Base-by-base conservation (phyloP, 1,140 invertebrate genomes). In the Acarapis woodi region DNA sequence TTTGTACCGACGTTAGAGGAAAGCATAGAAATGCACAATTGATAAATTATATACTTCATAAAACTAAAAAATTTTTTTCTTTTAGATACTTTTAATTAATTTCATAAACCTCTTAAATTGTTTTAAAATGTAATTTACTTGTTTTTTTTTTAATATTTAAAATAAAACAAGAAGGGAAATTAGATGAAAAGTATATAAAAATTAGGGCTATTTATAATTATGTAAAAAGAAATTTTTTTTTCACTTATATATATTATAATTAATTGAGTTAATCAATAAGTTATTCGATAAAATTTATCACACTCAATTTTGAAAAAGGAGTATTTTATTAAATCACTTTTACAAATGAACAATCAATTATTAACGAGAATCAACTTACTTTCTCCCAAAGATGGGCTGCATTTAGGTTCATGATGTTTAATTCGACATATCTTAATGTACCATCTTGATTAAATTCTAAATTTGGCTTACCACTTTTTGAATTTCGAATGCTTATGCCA, bases 391-490 rank as follows among this genome's bases (percentile, higher is more conserved):
- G 67, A 12, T 77, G 61, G 52, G 73, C 68, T 35, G 42, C 45
- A 50, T 70, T 53, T 4, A 88, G 60, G 55, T 90, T 90, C 72
- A 87, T 75, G 41, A 90, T 82, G 56, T 80, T 76, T 37, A 90
- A 58, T 54, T 87, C 75, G 1, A 76, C 72, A 1, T 73, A 68
- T 50, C 71, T 69, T 12, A 83, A 56, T 37, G 79, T 77, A 0
- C 82, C 82, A 48, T 87, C 79, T 3, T 70, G 66, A 5, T 77
- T 82, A 51, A 87, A 87, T 51, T 77, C 71, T 8, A 82, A 63
- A 43, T 70, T 70, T 0, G 74, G 75, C 46, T 73, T 70, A 5
- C 71, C 72, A 16, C 9, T 14, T 22, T 36, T 18, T 35, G 39
- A 43, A 3, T 32, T 25, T 23, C 33, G 30, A 2, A 46, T 36